These are phyloP conservation scores for Leucoma salicis DNA, from an alignment of 2,888 invertebrate species.

Conservation along the genomic window DNA sequence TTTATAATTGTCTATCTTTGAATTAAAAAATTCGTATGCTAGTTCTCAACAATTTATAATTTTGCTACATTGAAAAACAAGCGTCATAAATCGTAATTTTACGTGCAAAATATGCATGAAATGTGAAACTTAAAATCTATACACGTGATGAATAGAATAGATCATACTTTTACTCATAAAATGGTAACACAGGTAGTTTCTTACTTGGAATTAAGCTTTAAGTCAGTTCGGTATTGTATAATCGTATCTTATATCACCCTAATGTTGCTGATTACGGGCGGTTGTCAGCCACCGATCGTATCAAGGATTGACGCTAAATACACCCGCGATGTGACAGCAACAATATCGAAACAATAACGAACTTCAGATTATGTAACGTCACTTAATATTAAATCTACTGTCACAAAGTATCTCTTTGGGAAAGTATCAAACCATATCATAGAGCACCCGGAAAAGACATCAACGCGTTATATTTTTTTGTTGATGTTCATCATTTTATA, in stretches of 20 bases:
- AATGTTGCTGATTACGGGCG: conserved; percentile 63
- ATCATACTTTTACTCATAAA: not conserved
- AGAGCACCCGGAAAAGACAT: conserved; percentile 17
- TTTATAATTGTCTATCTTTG: too few species aligned
- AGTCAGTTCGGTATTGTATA: conserved; percentile 51
- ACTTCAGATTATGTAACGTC: conserved; percentile 65
- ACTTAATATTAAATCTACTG: conserved; percentile 63
- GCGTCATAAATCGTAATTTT: conserved; percentile 1
- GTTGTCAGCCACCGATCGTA: conserved; percentile 65
- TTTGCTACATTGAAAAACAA: too few species aligned
- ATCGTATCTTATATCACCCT: conserved; percentile 58
- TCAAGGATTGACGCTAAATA: conserved; percentile 80
- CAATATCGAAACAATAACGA: conserved; percentile 79
- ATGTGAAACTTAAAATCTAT: not conserved
- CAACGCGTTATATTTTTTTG: conserved; percentile 5
- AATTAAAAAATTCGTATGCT: too few species aligned
- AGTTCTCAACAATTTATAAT: too few species aligned
- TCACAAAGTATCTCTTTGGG: conserved; percentile 50
- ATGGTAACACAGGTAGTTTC: conserved; percentile 8
- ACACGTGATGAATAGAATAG: not conserved
- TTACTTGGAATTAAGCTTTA: conserved; percentile 31
- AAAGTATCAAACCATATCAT: conserved; percentile 35
- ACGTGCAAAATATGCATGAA: not conserved
- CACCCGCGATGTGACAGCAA: conserved; percentile 71
- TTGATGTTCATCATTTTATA: not conserved